Conservation (phyloP, 2,888 invertebrate genomes). For the Apotomis turbidana region DNA sequence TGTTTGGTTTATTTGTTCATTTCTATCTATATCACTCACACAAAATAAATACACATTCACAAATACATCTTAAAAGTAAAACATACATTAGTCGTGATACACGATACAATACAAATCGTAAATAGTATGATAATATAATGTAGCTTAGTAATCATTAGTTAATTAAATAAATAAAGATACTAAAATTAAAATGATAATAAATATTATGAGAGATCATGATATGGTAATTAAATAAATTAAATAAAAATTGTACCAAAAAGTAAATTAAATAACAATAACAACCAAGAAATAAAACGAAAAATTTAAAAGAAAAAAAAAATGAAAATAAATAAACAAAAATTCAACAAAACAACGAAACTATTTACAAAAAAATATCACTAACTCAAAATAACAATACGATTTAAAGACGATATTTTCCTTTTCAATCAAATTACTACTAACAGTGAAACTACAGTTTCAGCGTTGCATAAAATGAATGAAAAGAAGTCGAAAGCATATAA, state of each 20-base stretch:
- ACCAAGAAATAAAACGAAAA: conserved; percentile 8
- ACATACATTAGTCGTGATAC: conserved; percentile 56
- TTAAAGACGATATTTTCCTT: conserved; percentile 56
- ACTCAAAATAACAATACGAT: conserved; percentile 41
- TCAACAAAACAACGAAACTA: conserved; percentile 43
- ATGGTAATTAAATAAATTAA: conserved; percentile 39
- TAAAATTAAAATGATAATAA: conserved; percentile 46
- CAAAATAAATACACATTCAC: conserved; percentile 55
- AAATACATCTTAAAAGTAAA: conserved; percentile 50
- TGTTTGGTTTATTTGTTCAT: conserved; percentile 54
- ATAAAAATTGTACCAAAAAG: conserved; percentile 3
- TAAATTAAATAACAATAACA: conserved; percentile 42
- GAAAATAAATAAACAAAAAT: conserved; percentile 22
- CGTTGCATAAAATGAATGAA: conserved; percentile 65
- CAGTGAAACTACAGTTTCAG: conserved; percentile 28
- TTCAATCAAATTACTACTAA: conserved; percentile 65
- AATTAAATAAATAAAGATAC: conserved; percentile 30
- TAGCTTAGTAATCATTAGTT: conserved; percentile 8
- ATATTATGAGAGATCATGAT: conserved; percentile 45
- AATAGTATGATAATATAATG: conserved; percentile 29
- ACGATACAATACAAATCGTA: conserved; percentile 55
- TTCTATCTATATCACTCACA: conserved; percentile 45
- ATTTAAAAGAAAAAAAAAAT: conserved; percentile 25
- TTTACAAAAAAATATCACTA: conserved; percentile 47
- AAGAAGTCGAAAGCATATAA: conserved; percentile 57